phyloP scores from a whole-genome alignment of 2,797 vertebrate genomes.

The Leptoclinus maculatus region DNA sequence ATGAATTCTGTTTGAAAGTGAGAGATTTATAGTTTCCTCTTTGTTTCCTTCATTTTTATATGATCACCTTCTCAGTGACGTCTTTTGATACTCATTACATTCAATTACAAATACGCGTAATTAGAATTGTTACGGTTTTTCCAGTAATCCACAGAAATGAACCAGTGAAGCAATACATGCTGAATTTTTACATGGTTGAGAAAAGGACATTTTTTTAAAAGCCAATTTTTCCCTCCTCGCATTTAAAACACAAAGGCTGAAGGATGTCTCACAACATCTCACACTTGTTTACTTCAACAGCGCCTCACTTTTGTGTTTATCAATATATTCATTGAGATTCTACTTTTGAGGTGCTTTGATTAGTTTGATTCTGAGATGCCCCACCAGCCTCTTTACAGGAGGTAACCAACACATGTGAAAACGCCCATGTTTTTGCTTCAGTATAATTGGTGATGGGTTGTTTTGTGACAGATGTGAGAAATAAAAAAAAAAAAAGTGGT shows the following conservation, averaged over 20 bases:
- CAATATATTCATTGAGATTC: slow-evolving; percentile 81
- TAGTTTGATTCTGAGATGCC: slow-evolving; percentile 79
- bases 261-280: slow-evolving; percentile 52
- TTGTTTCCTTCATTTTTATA: slow-evolving; percentile 46
- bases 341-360: slow-evolving; percentile 84
- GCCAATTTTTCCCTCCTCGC: slow-evolving; percentile 7
- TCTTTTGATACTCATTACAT: slow-evolving; percentile 24
- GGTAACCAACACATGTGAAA: slow-evolving; percentile 83
- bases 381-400: slow-evolving; percentile 81
- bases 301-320: slow-evolving; percentile 70
- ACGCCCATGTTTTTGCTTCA: slow-evolving; percentile 76
- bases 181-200: slow-evolving; percentile 1
- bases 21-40: slow-evolving; percentile 50
- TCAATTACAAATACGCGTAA: slow-evolving; percentile 1
- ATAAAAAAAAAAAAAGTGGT: slow-evolving; percentile 58
- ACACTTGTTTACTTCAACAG: slow-evolving; percentile 71
- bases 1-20: slow-evolving; percentile 73
- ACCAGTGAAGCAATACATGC: slow-evolving; percentile 2
- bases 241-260: slow-evolving; percentile 59
- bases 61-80: slow-evolving; percentile 27
- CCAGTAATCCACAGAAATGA: slow-evolving; percentile 8
- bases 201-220: slow-evolving; percentile 17
- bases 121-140: background rate
- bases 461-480: slow-evolving; percentile 82
- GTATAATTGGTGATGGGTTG: slow-evolving; percentile 86